Base-by-base conservation (phyloP, 2,113 vertebrate genomes). In the Oophaga pumilio region DNA sequence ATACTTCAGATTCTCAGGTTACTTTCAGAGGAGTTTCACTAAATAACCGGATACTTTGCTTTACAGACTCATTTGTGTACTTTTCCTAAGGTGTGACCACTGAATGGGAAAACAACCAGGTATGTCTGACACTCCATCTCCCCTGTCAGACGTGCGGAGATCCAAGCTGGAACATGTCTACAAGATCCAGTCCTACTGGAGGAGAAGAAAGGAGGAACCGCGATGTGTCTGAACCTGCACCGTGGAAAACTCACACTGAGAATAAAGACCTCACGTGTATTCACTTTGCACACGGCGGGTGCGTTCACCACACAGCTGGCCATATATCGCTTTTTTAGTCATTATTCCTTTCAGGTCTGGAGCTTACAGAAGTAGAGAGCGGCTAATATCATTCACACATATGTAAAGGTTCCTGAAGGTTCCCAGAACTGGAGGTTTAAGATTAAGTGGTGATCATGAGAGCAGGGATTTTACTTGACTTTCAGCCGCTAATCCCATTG, bases 151-250 rank as follows among this genome's bases (percentile, higher is more conserved):
- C 2, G 13, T 73, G 50, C 43, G 57, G 62, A 4, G 49, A 26
- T 81, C 79, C 68, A 69, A 60, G 79, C 59, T 87, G 62, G 6
- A 76, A 87, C 86, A 57, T 82, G 86, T 74, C 69, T 17, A 14
- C 33, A 33, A 28, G 28, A 87, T 59, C 85, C 66, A 14, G 77
- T 60, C 64, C n/a, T 59, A 22, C 76, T 71, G 68, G 28, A 59
- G 79, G 68, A 59, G n/a, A 73, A 62, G 17, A 60, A 56, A 81
- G 68, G 28, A 74, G 53, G 79, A 76, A 20, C 79, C n/a, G 12
- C 22, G 57, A 82, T 87, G 22, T 62, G 86, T 82, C 57, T 76
- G 22, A 82, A 53, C 86, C 56, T 82, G 85, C 59, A 26, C 11
- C 1, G 15, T 68, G 50, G 26, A 71, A 87, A 57, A 60, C 68